Percentiles rank a stretch among this genome's conserved stretches.
phyloP scores from a whole-genome alignment of 1,140 invertebrate genomes.

The Physella acuta region DNA sequence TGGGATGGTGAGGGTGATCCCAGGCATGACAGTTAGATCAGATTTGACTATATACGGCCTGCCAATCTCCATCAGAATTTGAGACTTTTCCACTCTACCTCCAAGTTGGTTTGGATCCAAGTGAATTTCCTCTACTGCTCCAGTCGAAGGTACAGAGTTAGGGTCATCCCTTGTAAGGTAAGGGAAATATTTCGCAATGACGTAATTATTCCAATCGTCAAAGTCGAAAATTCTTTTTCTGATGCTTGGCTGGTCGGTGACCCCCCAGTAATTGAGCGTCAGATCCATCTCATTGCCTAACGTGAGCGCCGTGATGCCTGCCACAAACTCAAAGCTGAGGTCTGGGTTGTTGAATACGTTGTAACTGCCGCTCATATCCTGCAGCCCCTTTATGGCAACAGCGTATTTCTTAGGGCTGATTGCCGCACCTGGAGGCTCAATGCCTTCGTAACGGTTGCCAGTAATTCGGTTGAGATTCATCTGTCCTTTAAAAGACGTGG shows the following conservation, averaged over 20 bases:
- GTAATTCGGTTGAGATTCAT: constrained; percentile 80
- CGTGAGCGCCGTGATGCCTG: constrained; percentile 71
- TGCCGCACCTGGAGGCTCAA: constrained; percentile 28
- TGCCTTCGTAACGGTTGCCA: constrained; percentile 64
- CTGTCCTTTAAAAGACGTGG: constrained; percentile 78
- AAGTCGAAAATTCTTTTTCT: constrained; percentile 93
- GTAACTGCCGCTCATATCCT: constrained; percentile 85
- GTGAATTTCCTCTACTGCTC: constrained; percentile 57
- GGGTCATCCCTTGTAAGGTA: constrained; percentile 67
- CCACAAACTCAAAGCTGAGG: constrained; percentile 87
- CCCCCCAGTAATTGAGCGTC: constrained; percentile 94
- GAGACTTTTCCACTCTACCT: constrained; percentile 77
- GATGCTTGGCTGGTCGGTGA: constrained; percentile 70
- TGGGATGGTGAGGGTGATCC: constrained; percentile 77
- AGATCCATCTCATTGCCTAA: constrained; percentile 86
- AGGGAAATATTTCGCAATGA: constrained; percentile 84
- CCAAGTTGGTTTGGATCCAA: constrained; percentile 66
- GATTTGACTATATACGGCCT: constrained; percentile 81
- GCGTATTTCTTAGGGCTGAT: constrained; percentile 66
- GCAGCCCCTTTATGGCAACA: constrained; percentile 89
- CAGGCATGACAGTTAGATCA: constrained; percentile 97
- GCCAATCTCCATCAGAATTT: constrained; percentile 70
- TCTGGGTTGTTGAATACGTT: constrained; percentile 87
- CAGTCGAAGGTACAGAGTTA: constrained; percentile 52
- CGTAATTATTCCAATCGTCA: constrained; percentile 99